These are phyloP conservation scores for Schizotus pectinicornis DNA, from an alignment of 2,888 invertebrate genomes.

Conservation along the genomic window DNA sequence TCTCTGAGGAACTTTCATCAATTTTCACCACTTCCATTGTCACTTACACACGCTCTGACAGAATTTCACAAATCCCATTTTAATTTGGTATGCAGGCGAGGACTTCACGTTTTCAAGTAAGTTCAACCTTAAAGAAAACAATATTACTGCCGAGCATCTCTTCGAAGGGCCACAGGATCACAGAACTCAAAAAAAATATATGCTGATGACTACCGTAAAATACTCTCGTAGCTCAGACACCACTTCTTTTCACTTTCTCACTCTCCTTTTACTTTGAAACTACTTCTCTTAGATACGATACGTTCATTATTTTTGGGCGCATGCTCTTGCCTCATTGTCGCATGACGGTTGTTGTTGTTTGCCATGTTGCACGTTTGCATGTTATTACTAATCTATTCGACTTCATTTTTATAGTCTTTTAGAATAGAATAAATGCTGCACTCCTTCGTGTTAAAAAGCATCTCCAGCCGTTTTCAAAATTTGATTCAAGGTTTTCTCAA, in stretches of 20 bases:
- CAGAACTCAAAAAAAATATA: constrained; percentile 22
- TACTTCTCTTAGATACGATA: too few species aligned
- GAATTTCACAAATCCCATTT: constrained; percentile 42
- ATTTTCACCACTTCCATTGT: constrained; percentile 2
- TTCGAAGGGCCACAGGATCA: constrained; percentile 37
- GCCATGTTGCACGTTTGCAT: constrained; percentile 19
- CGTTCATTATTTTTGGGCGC: constrained; percentile 31
- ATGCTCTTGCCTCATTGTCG: constrained; percentile 20
- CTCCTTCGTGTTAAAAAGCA: too few species aligned
- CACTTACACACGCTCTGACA: constrained; percentile 21
- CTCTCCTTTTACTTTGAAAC: constrained; percentile 1
- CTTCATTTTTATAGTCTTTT: too few species aligned
- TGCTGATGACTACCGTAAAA: too few species aligned
- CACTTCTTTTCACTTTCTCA: constrained; percentile 36
- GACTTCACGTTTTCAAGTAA: constrained; percentile 56
- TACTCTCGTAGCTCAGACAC: constrained; percentile 10
- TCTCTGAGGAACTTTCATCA: background rate
- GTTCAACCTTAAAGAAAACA: constrained; percentile 36
- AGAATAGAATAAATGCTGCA: too few species aligned
- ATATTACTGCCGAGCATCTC: constrained; percentile 21
- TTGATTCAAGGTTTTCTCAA: too few species aligned
- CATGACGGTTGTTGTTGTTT: constrained; percentile 13
- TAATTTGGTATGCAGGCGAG: constrained; percentile 54
- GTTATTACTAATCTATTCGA: background rate
- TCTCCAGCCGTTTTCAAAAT: too few species aligned